A percentile compares a stretch with the other conserved stretches of the same genome.
phyloP scores from a whole-genome alignment of 2,797 vertebrate genomes.

The Cyclura pinguis region DNA sequence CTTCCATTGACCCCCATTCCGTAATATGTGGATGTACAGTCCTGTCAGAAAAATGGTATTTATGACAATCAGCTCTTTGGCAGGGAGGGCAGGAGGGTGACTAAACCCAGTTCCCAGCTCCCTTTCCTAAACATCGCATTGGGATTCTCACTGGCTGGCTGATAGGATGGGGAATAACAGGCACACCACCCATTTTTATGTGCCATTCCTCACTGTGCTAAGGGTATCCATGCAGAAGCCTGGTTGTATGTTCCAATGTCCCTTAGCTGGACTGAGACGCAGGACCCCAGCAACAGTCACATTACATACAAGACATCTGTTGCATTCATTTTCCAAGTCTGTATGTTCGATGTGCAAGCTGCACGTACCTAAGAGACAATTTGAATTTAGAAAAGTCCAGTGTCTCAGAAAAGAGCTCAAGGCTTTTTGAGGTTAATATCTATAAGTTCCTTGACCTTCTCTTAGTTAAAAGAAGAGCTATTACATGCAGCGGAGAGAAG shows the following conservation, averaged over 20 bases:
- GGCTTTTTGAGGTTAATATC: conserved; percentile 48
- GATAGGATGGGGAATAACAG: neutral
- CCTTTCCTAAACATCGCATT: neutral
- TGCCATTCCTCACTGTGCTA: neutral
- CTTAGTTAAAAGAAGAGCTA: conserved; percentile 47
- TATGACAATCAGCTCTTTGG: neutral
- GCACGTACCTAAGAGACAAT: rapidly evolving
- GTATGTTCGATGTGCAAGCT: neutral
- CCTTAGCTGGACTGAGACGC: neutral
- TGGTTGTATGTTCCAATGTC: too few relatives aligned
- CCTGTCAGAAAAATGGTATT: neutral
- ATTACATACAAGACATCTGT: neutral
- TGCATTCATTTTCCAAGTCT: neutral
- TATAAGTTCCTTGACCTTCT: neutral
- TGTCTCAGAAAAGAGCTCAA: neutral
- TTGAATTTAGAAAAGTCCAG: conserved; percentile 19
- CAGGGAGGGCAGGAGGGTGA: neutral
- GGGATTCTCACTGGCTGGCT: neutral
- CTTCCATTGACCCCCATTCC: neutral
- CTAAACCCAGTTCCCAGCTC: neutral
- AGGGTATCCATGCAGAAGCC: neutral
- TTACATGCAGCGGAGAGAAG: neutral
- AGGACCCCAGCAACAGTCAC: neutral
- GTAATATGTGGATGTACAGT: neutral
- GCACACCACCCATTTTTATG: neutral